Base-by-base conservation (phyloP, 2,113 vertebrate species). In the Ageneiosus marmoratus region DNA sequence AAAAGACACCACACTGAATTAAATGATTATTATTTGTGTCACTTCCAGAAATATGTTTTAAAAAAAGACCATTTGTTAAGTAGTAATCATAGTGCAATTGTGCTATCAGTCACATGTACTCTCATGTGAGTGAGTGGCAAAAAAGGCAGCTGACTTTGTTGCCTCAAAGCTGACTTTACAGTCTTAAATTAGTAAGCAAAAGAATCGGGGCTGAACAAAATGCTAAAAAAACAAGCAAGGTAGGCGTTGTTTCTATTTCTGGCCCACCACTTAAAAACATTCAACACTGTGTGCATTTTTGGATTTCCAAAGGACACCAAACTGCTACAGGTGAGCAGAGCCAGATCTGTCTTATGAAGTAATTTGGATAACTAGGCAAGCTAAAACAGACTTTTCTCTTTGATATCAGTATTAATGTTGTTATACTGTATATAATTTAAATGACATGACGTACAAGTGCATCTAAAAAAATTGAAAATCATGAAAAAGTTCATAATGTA, bases 1-100 rank as follows among this genome's bases (percentile, higher is more conserved):
- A 16, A 6, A 10, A 41, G 0, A 69, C 20, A 41, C 3, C 18
- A 37, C 65, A 48, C 44, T n/a, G 24, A 24, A 46, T n/a, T 5
- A 8, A 12, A 46, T 44, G 20, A 44, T 48, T 2, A 4, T 72
- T 7, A 48, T 48, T 27, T 72, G 13, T 27, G 69, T 72, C 69
- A 72, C 69, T 48, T 72, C n/a, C 24, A 72, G 27, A 72, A 72
- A 48, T 48, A 48, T 11, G 37, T n/a, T 72, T 72, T 72, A 22
- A 37, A 46, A 37, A 32, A 65, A 15, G 69, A 72, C 44, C 16
- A 18, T 8, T 16, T 27, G 44, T 24, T 44, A 72, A 70, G 34
- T 3, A 46, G 41, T 46, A 46, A 46, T 46, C 41, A 72, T 72
- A 72, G 13, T 48, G 24, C 44, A 48, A 41, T 44, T 0, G 24